Percentiles rank a stretch among this genome's conserved stretches.
Conservation (phyloP, 1,140 invertebrate species). For the Maniola jurtina region DNA sequence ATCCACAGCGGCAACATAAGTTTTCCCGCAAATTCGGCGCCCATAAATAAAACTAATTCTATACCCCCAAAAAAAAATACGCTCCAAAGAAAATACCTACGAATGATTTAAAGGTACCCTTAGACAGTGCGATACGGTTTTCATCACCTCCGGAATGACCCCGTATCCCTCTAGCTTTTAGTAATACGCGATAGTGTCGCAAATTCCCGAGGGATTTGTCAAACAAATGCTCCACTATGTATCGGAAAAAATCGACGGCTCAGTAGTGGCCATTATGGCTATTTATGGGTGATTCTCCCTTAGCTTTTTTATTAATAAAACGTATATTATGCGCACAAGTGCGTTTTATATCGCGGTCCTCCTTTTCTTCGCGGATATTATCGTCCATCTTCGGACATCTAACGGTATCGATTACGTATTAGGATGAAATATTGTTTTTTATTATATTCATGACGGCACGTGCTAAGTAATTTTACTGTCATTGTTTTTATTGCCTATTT, state of each 20-base stretch:
- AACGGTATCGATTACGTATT: conserved; percentile 64
- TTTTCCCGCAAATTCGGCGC: conserved; percentile 1
- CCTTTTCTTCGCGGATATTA: conserved; percentile 69
- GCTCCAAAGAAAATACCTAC: conserved; percentile 53
- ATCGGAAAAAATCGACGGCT: conserved; percentile 73
- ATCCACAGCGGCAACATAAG: background rate
- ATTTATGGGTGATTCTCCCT: conserved; percentile 73
- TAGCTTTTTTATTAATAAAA: conserved; percentile 79
- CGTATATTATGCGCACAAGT: conserved; percentile 78
- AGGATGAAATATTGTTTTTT: conserved; percentile 31
- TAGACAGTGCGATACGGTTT: conserved; percentile 57
- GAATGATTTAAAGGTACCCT: conserved; percentile 63
- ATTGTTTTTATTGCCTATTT: no score
- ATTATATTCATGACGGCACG: conserved; percentile 22
- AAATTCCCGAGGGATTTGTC: conserved; percentile 72
- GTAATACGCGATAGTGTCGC: conserved; percentile 76
- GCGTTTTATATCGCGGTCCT: conserved; percentile 71
- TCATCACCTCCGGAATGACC: conserved; percentile 73
- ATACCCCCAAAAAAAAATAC: conserved; percentile 24
- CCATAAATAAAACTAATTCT: conserved; percentile 31
- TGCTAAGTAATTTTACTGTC: background rate
- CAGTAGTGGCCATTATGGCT: conserved; percentile 72
- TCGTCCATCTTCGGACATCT: conserved; percentile 74
- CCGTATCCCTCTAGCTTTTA: conserved; percentile 65
- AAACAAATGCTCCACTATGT: conserved; percentile 72